Conservation (phyloP, 2,888 invertebrate genomes). For the Heteropelma amictum region DNA sequence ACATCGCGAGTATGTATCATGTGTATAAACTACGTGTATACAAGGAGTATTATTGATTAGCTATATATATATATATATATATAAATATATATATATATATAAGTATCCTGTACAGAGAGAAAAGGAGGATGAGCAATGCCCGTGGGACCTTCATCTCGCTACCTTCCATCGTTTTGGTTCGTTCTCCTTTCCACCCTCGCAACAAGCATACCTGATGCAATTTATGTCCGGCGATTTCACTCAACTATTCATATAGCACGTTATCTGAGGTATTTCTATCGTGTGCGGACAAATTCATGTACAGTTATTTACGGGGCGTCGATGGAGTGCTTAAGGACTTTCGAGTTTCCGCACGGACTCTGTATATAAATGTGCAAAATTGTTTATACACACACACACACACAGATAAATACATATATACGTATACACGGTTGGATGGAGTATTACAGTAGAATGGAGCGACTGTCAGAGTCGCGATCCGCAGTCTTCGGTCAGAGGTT, state of each 20-base stretch:
- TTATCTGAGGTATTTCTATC: slow-evolving; percentile 39
- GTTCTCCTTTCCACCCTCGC: neutral
- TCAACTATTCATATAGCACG: slow-evolving; percentile 42
- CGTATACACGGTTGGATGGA: neutral
- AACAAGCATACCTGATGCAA: slow-evolving; percentile 35
- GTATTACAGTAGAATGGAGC: neutral
- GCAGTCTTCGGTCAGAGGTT: slow-evolving; percentile 11
- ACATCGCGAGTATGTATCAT: too few species aligned
- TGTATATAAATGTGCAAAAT: neutral
- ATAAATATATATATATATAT: neutral
- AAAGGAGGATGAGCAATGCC: slow-evolving; percentile 15
- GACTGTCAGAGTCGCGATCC: slow-evolving; percentile 3
- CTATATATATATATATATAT: neutral
- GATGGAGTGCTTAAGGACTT: slow-evolving; percentile 34
- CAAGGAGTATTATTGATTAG: too few species aligned
- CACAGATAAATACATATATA: neutral
- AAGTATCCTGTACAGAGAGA: neutral
- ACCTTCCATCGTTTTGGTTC: neutral
- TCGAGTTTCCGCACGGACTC: slow-evolving; percentile 27
- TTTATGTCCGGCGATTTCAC: slow-evolving; percentile 50
- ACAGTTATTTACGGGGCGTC: slow-evolving; percentile 13
- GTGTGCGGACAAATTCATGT: too few species aligned
- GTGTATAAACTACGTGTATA: too few species aligned
- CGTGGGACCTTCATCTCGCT: slow-evolving; percentile 33
- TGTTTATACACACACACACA: neutral